A percentile compares a stretch with the other conserved stretches of the same genome.
Evolutionary conservation across 1,140 invertebrate species (phyloP).

Genomic region (Zaprionus capensis): DNA sequence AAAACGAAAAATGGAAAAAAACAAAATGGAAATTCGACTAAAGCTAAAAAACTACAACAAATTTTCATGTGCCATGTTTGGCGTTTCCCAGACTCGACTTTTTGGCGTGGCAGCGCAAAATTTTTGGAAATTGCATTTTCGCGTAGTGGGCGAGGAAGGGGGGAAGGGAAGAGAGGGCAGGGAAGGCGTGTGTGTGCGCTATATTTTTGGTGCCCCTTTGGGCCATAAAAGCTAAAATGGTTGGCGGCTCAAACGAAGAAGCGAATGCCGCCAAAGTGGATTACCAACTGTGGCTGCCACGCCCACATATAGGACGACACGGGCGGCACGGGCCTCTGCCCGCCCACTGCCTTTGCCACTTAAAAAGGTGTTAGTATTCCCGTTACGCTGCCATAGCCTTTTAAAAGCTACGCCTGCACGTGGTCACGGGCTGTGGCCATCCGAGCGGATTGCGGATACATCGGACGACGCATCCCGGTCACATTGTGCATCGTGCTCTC

Average conservation of each 20-base stretch:
- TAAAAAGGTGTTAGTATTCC: slow-evolving; percentile 37
- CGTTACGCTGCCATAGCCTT: slow-evolving; percentile 10
- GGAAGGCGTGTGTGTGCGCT: background rate
- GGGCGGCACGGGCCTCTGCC: background rate
- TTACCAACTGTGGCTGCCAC: slow-evolving; percentile 33
- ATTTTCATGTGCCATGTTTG: slow-evolving; percentile 46
- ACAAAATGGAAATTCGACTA: slow-evolving; percentile 1
- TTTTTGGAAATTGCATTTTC: slow-evolving; percentile 54
- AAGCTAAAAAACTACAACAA: slow-evolving; percentile 40
- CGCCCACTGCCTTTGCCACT: slow-evolving; percentile 2
- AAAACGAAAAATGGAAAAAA: slow-evolving; percentile 1
- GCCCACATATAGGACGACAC: background rate
- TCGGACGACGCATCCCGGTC: slow-evolving; percentile 1
- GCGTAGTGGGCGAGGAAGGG: background rate
- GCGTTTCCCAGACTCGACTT: slow-evolving; percentile 39
- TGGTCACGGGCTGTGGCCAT: slow-evolving; percentile 3
- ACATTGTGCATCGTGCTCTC: background rate
- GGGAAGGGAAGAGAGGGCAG: background rate
- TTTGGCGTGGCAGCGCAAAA: slow-evolving; percentile 26
- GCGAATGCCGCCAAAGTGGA: slow-evolving; percentile 50
- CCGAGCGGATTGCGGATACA: slow-evolving; percentile 11
- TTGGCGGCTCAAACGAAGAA: slow-evolving; percentile 48
- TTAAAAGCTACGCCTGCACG: background rate
- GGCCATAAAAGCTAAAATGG: slow-evolving; percentile 48
- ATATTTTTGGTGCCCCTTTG: slow-evolving; percentile 34